These are phyloP conservation scores for Aphaenogaster floridana DNA, from an alignment of 1,140 invertebrate species.

Conservation along the genomic window DNA sequence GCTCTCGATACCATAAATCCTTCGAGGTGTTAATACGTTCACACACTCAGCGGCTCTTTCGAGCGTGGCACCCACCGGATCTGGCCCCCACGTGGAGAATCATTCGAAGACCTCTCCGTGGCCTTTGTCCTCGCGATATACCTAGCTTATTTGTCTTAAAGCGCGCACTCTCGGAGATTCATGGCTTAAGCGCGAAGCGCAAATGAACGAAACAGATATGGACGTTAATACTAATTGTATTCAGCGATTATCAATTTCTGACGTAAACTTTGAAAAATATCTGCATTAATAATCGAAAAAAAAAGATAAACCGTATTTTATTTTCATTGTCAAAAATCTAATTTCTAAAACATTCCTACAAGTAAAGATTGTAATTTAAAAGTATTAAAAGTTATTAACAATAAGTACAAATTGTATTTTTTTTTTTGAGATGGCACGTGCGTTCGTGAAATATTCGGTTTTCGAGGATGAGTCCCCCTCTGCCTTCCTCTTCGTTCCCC, in stretches of 20 bases:
- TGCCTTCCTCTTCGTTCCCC: slow-evolving; percentile 46
- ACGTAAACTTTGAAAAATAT: neutral
- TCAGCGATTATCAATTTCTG: slow-evolving; percentile 17
- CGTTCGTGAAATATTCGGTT: neutral
- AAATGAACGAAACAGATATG: slow-evolving; percentile 43
- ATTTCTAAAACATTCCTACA: neutral
- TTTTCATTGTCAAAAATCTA: neutral
- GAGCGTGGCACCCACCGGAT: slow-evolving; percentile 68
- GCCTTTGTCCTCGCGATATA: slow-evolving; percentile 68
- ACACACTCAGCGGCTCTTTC: slow-evolving; percentile 80
- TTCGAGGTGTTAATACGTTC: slow-evolving; percentile 86
- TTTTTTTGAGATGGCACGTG: slow-evolving; percentile 16
- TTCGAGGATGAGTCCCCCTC: slow-evolving; percentile 51
- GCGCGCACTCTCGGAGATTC: neutral
- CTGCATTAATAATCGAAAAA: neutral
- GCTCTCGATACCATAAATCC: slow-evolving; percentile 84
- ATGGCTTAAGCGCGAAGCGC: slow-evolving; percentile 49
- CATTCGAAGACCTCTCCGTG: slow-evolving; percentile 56
- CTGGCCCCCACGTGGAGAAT: slow-evolving; percentile 75
- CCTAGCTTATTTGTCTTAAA: slow-evolving; percentile 62
- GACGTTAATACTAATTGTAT: slow-evolving; percentile 28
- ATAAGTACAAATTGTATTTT: neutral
- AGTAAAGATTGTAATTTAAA: neutral
- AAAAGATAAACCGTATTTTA: neutral
- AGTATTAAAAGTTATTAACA: neutral